Percentiles rank a stretch among this genome's conserved stretches.
These are phyloP conservation scores for Physella acuta DNA, from an alignment of 1,140 invertebrate genomes.

Conservation along the genomic window DNA sequence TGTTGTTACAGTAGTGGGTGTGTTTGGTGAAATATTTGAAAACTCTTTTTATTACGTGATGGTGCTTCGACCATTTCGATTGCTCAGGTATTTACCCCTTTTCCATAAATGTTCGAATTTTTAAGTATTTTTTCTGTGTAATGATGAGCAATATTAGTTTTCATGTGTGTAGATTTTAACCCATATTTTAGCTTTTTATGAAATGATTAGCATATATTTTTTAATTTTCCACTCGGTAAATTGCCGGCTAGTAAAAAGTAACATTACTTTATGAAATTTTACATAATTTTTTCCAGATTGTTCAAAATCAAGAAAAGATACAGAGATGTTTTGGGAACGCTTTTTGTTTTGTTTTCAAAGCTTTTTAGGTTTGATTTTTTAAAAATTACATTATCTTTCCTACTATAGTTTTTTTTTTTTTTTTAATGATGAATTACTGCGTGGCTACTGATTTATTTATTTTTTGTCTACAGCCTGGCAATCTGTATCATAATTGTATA, in stretches of 20 bases:
- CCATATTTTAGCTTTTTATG: too few species aligned
- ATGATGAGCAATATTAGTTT: too few species aligned
- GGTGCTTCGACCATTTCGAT: slow-evolving; percentile 64
- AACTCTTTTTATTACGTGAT: slow-evolving; percentile 74
- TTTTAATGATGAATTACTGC: neutral
- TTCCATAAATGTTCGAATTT: too few species aligned
- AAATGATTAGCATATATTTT: neutral
- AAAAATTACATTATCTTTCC: neutral
- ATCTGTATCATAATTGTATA: slow-evolving; percentile 85
- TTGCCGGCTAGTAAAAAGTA: too few species aligned
- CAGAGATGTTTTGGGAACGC: slow-evolving; percentile 84
- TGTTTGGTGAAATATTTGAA: slow-evolving; percentile 68
- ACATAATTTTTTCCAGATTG: slow-evolving; percentile 49
- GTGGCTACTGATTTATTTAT: neutral
- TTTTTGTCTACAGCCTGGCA: slow-evolving; percentile 62
- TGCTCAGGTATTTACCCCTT: slow-evolving; percentile 61
- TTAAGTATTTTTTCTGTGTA: too few species aligned
- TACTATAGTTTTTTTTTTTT: neutral
- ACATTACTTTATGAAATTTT: neutral
- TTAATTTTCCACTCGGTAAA: neutral
- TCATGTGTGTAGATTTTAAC: too few species aligned
- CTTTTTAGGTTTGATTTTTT: slow-evolving; percentile 64
- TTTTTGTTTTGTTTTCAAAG: slow-evolving; percentile 78
- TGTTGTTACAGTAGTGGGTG: slow-evolving; percentile 69
- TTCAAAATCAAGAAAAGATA: slow-evolving; percentile 81